Evolutionary conservation across 2,888 invertebrate genomes (phyloP), one percentile per base, ranked within the genome.

Genomic region (Drosophila kokeensis): DNA sequence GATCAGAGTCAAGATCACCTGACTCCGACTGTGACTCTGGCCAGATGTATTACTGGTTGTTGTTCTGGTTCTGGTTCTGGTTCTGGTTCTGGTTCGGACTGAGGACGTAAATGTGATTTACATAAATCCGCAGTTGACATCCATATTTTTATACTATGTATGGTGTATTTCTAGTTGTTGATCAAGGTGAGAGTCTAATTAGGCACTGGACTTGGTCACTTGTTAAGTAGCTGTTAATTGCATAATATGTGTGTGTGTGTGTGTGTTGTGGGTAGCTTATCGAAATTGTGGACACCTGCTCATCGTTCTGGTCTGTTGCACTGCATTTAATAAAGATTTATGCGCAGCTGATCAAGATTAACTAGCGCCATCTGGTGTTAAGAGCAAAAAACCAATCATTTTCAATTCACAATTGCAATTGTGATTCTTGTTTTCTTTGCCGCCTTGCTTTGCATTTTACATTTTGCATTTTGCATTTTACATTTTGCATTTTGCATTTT

Each of bases 151-250:
- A 24, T 11, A 8, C 10, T 24, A 30, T 30, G 10, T 30, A 30
- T 10, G 30, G 30, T 30, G 30, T 21, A 36, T 24, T 24, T 48
- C 24, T 27, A 30, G n/a, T 52, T 42, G 65, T 30, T 36, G 27
- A 38, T 66, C 66, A 66, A 48, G 67, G 36, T 36, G 15, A 53
- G 21, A 45, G 15, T 53, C 45, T 67, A 63, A 27, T 40, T 21
- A 40, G 24, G 13, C 24, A 24, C 27, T 62, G 40, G 10, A 36
- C 27, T 53, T 60, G 32, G 34, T 34, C 69, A 57, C 52, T 70
- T 24, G 61, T 52, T 73, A 81, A 81, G 61, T 73, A 55, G 24
- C 74, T 69, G 74, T 40, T 77, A 83, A 86, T 81, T 81, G 71
- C n/a, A 7, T 6, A 34, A 34, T 54, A 61, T 45, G 24, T 45